Evolutionary conservation across 1,140 invertebrate genomes (phyloP).

Genomic region (Diorhabda elongata): DNA sequence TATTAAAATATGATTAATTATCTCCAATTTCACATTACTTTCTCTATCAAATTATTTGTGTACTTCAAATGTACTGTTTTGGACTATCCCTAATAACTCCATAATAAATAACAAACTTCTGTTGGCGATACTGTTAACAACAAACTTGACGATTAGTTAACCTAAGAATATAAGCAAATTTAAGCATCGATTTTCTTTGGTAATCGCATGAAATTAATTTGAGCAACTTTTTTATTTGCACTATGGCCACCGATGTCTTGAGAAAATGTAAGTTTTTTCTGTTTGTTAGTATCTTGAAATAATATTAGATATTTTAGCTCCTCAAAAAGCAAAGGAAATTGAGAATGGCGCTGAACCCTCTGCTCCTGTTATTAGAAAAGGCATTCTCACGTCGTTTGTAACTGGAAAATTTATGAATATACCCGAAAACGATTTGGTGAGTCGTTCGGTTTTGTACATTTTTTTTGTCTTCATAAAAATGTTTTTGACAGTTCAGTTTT

Average conservation of each 20-base stretch:
- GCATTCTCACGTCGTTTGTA: slow-evolving; percentile 74
- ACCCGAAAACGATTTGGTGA: slow-evolving; percentile 77
- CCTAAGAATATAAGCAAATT: neutral
- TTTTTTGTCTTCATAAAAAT: too few species aligned
- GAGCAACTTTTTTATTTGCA: slow-evolving; percentile 4
- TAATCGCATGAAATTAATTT: neutral
- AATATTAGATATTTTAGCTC: slow-evolving; percentile 23
- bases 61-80: too few species aligned
- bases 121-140: neutral
- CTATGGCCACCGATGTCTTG: slow-evolving; percentile 10
- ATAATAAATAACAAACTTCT: too few species aligned
- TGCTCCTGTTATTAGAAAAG: slow-evolving; percentile 71
- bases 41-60: too few species aligned
- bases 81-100: too few species aligned
- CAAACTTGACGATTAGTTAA: neutral
- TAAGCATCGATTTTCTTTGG: neutral
- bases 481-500: too few species aligned
- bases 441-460: slow-evolving; percentile 27
- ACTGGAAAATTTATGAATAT: slow-evolving; percentile 79
- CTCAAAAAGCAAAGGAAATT: slow-evolving; percentile 28
- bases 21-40: too few species aligned
- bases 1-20: too few species aligned
- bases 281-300: neutral
- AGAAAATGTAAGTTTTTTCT: slow-evolving; percentile 14
- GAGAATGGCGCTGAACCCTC: slow-evolving; percentile 66